Percentiles rank a stretch among this genome's conserved stretches.
These are phyloP conservation scores for Cherax destructor DNA, from an alignment of 1,140 invertebrate species.

Conservation along the genomic window DNA sequence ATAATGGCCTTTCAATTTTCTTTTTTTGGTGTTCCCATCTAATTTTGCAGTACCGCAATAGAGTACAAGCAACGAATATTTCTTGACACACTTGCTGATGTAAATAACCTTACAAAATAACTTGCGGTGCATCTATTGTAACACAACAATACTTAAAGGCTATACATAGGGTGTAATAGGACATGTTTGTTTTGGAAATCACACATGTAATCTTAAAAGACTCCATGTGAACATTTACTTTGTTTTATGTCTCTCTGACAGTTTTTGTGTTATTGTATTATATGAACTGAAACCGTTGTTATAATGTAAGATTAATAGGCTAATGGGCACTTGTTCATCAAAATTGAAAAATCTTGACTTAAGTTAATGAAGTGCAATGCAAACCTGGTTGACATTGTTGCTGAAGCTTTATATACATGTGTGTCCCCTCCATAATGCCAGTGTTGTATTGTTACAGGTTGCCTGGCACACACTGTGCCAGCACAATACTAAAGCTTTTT, in stretches of 20 bases:
- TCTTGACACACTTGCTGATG: neutral
- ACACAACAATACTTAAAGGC: neutral
- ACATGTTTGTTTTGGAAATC: neutral
- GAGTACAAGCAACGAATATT: slow-evolving; percentile 1
- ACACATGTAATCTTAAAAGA: neutral
- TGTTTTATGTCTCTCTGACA: neutral
- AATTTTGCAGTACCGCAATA: neutral
- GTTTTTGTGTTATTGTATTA: neutral
- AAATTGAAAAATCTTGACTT: neutral
- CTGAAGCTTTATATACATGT: slow-evolving; percentile 14
- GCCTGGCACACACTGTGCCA: slow-evolving; percentile 5
- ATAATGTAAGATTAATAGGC: neutral
- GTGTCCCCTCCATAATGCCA: neutral
- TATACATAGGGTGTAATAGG: neutral
- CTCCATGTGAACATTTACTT: neutral
- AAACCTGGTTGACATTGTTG: neutral
- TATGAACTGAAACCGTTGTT: neutral
- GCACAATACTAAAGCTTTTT: slow-evolving; percentile 36
- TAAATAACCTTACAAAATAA: neutral
- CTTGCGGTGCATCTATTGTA: neutral
- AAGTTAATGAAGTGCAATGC: slow-evolving; percentile 1
- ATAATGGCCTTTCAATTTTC: neutral
- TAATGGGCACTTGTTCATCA: neutral
- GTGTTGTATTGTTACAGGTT: neutral
- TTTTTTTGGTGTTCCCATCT: neutral